These are phyloP conservation scores for Chirona hameri DNA, from an alignment of 2,888 invertebrate genomes.

Conservation along the genomic window DNA sequence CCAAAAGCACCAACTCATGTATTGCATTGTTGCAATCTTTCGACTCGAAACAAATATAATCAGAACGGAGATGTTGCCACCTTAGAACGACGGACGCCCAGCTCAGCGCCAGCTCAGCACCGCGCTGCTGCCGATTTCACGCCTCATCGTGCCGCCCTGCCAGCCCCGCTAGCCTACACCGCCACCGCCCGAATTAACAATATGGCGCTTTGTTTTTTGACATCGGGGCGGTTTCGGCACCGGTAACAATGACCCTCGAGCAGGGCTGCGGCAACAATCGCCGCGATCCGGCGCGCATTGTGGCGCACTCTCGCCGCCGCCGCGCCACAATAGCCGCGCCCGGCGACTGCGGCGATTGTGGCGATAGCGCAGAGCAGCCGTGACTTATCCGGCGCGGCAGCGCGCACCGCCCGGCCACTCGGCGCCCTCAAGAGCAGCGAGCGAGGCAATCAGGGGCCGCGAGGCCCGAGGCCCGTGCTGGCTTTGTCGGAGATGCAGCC, in stretches of 20 bases:
- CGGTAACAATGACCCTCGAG: slow-evolving; percentile 3
- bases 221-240: not conserved
- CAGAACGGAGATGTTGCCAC: too few species aligned
- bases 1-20: too few species aligned
- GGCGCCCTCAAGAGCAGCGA: not conserved
- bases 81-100: too few species aligned
- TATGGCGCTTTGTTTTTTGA: slow-evolving; percentile 25
- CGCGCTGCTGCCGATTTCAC: not conserved
- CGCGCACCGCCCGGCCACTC: not conserved
- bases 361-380: slow-evolving; percentile 13
- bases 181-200: not conserved
- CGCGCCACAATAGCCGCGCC: slow-evolving; percentile 6
- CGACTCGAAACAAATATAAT: too few species aligned
- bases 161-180: too few species aligned
- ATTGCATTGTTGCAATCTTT: too few species aligned
- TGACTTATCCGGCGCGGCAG: slow-evolving; percentile 9
- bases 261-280: slow-evolving; percentile 10
- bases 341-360: slow-evolving; percentile 28
- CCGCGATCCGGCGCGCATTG: slow-evolving; percentile 22
- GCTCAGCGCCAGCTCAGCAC: not conserved
- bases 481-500: not conserved
- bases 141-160: too few species aligned
- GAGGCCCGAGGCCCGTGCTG: not conserved
- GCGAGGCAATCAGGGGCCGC: not conserved
- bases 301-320: not conserved